These are phyloP conservation scores for Corythaeola cristata DNA, from an alignment of 2,113 vertebrate species.

Conservation along the genomic window DNA sequence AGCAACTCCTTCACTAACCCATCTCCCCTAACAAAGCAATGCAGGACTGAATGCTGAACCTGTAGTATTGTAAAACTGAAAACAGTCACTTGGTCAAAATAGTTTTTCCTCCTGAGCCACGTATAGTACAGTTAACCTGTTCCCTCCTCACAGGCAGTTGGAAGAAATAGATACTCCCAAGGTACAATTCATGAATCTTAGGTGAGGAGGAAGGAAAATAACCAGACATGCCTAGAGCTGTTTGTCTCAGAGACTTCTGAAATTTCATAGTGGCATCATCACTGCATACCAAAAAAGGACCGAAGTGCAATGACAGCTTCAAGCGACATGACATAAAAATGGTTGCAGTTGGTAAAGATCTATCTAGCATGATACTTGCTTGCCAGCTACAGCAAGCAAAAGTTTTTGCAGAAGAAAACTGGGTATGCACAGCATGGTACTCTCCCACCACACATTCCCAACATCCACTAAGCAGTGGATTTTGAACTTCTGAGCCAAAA, in stretches of 20 bases:
- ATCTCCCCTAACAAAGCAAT: background rate
- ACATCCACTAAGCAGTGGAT: background rate
- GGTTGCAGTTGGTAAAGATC: background rate
- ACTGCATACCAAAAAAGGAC: background rate
- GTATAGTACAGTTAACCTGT: background rate
- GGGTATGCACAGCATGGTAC: background rate
- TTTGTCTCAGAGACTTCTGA: background rate
- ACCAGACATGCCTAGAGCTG: background rate
- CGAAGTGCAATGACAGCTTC: background rate
- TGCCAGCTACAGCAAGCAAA: background rate
- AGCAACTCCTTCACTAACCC: background rate
- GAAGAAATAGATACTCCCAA: background rate
- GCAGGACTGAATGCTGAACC: background rate
- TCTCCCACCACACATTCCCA: background rate
- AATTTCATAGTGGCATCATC: background rate
- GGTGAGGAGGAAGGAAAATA: background rate
- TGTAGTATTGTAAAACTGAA: background rate
- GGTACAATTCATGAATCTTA: background rate
- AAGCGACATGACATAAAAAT: background rate
- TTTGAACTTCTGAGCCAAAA: background rate
- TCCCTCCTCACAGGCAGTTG: background rate
- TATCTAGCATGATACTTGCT: background rate
- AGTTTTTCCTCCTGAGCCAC: background rate
- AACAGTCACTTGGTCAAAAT: background rate
- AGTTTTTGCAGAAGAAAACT: background rate